These are phyloP conservation scores for Ahaetulla prasina DNA, from an alignment of 2,113 vertebrate species.

Conservation along the genomic window DNA sequence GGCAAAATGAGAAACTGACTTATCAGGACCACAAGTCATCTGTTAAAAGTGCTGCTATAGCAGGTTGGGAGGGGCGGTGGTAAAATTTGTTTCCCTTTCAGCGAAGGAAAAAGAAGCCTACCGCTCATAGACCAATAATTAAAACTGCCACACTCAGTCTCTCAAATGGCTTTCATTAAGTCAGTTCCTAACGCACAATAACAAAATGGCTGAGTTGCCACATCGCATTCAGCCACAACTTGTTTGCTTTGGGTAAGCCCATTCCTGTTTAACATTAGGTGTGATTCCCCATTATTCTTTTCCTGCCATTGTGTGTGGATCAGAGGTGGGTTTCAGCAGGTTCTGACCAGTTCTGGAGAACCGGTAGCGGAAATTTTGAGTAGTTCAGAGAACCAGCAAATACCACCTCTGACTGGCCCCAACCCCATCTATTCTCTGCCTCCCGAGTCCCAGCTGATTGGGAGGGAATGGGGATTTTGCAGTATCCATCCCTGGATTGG, in stretches of 20 bases:
- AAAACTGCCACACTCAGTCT: not conserved
- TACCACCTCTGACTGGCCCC: too few species aligned
- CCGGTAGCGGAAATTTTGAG: too few species aligned
- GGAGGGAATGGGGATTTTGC: too few species aligned
- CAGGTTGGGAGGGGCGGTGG: not conserved
- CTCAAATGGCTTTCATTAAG: not conserved
- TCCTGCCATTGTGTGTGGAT: not conserved
- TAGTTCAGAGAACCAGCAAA: too few species aligned
- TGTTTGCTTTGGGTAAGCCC: not conserved
- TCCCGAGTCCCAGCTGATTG: too few species aligned
- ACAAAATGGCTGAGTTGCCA: not conserved
- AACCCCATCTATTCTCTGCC: too few species aligned
- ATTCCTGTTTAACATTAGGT: not conserved
- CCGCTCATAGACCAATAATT: not conserved
- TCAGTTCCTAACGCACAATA: not conserved
- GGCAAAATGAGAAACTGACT: constrained; percentile 25
- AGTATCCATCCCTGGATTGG: too few species aligned
- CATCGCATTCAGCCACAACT: not conserved
- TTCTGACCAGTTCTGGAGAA: too few species aligned
- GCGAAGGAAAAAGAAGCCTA: not conserved
- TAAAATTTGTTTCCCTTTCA: not conserved
- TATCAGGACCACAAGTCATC: constrained; percentile 9
- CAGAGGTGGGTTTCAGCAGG: too few species aligned
- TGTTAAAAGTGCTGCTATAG: not conserved
- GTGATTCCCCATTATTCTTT: not conserved